Base-by-base conservation (phyloP, 2,113 vertebrate species). In the Ctenodactylus gundi region DNA sequence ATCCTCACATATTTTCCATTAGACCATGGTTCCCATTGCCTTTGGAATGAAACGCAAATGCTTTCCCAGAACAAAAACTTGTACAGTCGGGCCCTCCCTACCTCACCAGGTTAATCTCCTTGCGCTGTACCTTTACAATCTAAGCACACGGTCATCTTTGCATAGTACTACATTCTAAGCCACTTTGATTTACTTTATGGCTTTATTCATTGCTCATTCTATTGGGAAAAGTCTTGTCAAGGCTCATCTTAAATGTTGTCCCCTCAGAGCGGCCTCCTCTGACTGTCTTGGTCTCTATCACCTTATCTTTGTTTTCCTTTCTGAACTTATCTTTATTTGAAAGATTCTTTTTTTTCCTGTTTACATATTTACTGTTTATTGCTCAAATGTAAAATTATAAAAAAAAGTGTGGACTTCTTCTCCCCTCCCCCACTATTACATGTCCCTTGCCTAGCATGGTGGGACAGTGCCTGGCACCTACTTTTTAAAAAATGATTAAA, bases 81-180 rank as follows among this genome's bases (percentile, higher is more conserved):
- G 44, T n/a, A 7, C 7, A 70, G 0, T 21, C 68, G 5, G 41
- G 27, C 13, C 31, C 60, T 58, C 27, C 49, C 51, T 34, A 3
- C 15, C 49, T 86, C 49, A 27, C 13, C 55, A 41, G 67, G 41
- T 51, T 44, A 18, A 68, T 18, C 10, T 53, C 20, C 18, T 41
- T n/a, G 20, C 14, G 6, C 44, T 41, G 6, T 15, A 49, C 53
- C 0, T 0, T 4, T 25, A 5, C 12, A 4, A 39, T 53, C 29
- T 10, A n/a, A 60, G 36, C 20, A 25, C 55, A 2, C 13, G 53
- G 17, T 13, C 73, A 60, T 62, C 20, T 15, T 86, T 68, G 53
- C 44, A 60, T 87, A 34, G 39, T 65, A 18, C 29, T 58, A 44
- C 31, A 34, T 49, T 75, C 41, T 36, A 75, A 77, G 70, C 41